Base-by-base conservation (phyloP, 92 coral and sea anemone species). In the Phenganax stokvisi region DNA sequence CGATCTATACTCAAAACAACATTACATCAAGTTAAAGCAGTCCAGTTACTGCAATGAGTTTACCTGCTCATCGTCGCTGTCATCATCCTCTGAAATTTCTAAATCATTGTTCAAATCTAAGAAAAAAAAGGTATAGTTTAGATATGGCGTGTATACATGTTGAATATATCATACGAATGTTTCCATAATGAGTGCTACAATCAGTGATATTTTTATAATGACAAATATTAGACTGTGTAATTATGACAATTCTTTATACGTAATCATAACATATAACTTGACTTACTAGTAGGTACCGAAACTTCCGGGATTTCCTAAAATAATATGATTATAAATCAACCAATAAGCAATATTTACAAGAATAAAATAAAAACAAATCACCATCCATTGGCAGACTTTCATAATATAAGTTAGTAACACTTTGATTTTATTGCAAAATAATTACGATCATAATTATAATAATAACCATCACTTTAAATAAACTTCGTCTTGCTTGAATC, bases 21-120 rank as follows among this genome's bases (percentile, higher is more conserved):
- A 20, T 20, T 20, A 20, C 25, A 20, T 20, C 25, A 20, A 20
- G 25, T 20, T 20, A 20, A 20, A 20, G 25, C 25, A 20, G 25
- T 20, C 25, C 25, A 20, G 25, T 20, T 20, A 20, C 25, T 20
- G 25, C 59, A 16, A 59, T 8, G 17, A 70, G 47, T 61, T 29
- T 57, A 91, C 93, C 85, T 89, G 87, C 51, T 89, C 96, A 85
- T 90, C 96, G 57, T 88, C 92, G 62, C 91, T 90, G 62, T 93
- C 98, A 10, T 68, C 73, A 72, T 86, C 89, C 79, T 93, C 98
- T 53, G 92, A 79, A 27, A 93, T 59, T 60, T 65, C 53, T 52
- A 93, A 85, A 80, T 93, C 98, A 53, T 85, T 83, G 7, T 57
- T 30, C 31, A 85, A 81, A 56, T 76, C 88, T 72, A n/a, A 10